phyloP scores from a whole-genome alignment of 2,888 invertebrate genomes.

The Cataglyphis rosenhaueri region DNA sequence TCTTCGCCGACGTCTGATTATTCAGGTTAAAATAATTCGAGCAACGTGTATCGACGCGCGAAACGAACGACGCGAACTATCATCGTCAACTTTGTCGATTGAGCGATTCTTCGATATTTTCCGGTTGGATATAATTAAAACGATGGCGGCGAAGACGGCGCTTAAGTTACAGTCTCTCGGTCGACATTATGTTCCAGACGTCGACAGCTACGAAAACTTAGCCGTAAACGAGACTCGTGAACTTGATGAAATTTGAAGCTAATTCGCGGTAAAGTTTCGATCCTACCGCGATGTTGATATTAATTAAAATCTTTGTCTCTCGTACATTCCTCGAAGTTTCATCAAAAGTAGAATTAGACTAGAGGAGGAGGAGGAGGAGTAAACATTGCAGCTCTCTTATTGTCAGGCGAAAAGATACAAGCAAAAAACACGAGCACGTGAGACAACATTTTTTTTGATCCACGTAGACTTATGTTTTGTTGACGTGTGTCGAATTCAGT shows the following conservation, averaged over 20 bases:
- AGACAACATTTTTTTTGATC: neutral
- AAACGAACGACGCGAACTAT: conserved; percentile 20
- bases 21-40: conserved; percentile 17
- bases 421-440: conserved; percentile 3
- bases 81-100: neutral
- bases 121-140: conserved; percentile 68
- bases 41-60: conserved; percentile 18
- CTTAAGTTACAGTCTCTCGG: neutral
- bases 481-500: neutral
- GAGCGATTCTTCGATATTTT: conserved; percentile 44
- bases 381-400: neutral
- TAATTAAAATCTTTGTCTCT: conserved; percentile 37
- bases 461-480: conserved; percentile 4
- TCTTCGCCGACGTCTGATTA: conserved; percentile 21
- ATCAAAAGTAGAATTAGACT: neutral
- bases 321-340: neutral
- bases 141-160: conserved; percentile 2
- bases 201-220: conserved; percentile 28
- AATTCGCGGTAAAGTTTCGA: neutral
- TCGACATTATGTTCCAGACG: neutral
- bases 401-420: neutral
- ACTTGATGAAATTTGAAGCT: conserved; percentile 33
- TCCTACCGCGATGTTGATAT: neutral
- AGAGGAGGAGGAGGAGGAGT: too few species aligned
- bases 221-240: conserved; percentile 20